Base-by-base conservation (phyloP, 1,140 invertebrate genomes). In the Alviniconcha marisindica region DNA sequence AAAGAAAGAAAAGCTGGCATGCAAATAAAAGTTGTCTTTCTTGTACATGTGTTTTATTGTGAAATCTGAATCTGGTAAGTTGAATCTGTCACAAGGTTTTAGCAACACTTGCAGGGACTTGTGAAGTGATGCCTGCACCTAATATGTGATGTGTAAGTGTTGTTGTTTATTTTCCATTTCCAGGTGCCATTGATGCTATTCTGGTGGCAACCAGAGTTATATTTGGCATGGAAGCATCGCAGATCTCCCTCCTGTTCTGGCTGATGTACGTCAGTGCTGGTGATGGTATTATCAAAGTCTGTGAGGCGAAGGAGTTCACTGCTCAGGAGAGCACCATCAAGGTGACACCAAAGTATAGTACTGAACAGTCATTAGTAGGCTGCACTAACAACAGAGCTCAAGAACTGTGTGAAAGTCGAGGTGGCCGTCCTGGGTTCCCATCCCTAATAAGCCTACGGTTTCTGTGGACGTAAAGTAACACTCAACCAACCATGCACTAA, bases 281-380 rank as follows among this genome's bases (percentile, higher is more conserved):
- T 77, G 92, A 91, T 28, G 91, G 91, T 0, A 80, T 93, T 0
- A 83, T 90, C 42, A 84, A 90, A 12, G 77, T 93, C 4, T 76
- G 93, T 42, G 91, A 93, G 76, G 87, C 88, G 5, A 90, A 88
- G n/a, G 87, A 93, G 77, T 85, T 88, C 66, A 86, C 90, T 28
- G 94, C 90, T 40, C 93, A 94, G 85, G 93, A 94, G 83, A 88
- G 87, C 18, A 91, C 90, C 84, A 91, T 94, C 40, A 90, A 91
- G 85, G 93, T 93, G 60, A 86, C 66, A 73, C 24, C 4, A 4
- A 21, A 10, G 44, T 10, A 56, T 56, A 56, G 36, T 60, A n/a
- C n/a, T n/a, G n/a, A n/a, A n/a, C n/a, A n/a, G n/a, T n/a, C n/a
- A n/a, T n/a, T n/a, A n/a, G n/a, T n/a, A n/a, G n/a, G n/a, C n/a